Conservation (phyloP, 2,888 invertebrate genomes). For the Melieria picta region DNA sequence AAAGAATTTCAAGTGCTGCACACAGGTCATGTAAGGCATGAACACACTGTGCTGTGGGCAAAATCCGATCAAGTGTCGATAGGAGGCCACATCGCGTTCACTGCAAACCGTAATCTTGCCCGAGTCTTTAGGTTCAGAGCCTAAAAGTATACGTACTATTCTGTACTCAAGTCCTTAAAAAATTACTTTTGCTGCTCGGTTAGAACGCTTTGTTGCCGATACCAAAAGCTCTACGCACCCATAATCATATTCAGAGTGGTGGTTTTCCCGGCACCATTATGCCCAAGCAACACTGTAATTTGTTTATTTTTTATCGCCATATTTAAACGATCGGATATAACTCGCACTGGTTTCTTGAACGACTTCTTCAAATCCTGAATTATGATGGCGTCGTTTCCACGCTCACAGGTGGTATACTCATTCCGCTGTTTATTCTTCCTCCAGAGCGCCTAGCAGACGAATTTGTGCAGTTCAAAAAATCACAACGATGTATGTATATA, state of each 20-base stretch:
- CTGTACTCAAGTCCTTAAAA: neutral
- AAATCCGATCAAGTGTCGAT: conserved; percentile 81
- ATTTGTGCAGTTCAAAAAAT: conserved; percentile 45
- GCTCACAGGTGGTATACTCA: conserved; percentile 52
- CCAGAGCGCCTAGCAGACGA: conserved; percentile 30
- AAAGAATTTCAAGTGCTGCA: conserved; percentile 87
- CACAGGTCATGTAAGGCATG: conserved; percentile 83
- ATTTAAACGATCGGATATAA: conserved; percentile 76
- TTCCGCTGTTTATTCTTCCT: conserved; percentile 60
- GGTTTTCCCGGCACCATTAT: conserved; percentile 86
- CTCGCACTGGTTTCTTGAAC: conserved; percentile 52
- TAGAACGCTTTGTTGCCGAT: neutral
- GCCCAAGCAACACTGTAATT: conserved; percentile 87
- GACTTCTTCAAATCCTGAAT: conserved; percentile 59
- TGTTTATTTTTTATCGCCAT: conserved; percentile 83
- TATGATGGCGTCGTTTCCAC: conserved; percentile 55
- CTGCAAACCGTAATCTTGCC: conserved; percentile 71
- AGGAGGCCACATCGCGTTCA: conserved; percentile 71
- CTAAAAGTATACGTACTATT: conserved; percentile 40
- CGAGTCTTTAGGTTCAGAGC: conserved; percentile 56
- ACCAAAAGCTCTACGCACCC: conserved; percentile 63
- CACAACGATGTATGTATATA: conserved; percentile 5
- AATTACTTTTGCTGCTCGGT: too few species aligned
- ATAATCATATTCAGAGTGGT: conserved; percentile 80
- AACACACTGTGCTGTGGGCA: conserved; percentile 92